A percentile compares a stretch with the other conserved stretches of the same genome.
phyloP scores from a whole-genome alignment of 2,888 invertebrate genomes.

The Yponomeuta evonymella region DNA sequence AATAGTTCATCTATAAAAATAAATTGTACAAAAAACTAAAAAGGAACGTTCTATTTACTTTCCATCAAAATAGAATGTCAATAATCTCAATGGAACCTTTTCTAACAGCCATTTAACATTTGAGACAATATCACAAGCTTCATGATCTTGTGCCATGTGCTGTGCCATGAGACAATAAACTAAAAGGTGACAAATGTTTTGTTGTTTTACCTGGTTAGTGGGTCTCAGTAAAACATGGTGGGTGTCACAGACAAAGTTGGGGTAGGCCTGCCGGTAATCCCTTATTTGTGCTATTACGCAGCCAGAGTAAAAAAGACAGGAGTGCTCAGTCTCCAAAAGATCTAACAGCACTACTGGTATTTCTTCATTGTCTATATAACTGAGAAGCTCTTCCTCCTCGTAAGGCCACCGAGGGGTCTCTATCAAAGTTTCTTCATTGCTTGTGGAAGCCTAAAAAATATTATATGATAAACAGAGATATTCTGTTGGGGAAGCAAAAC shows the following conservation, averaged over 20 bases:
- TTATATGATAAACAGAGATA: neutral
- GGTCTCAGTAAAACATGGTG: slow-evolving; percentile 92
- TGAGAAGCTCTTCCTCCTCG: slow-evolving; percentile 90
- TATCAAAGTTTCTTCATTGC: slow-evolving; percentile 79
- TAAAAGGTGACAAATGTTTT: too few relatives aligned
- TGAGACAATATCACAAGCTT: too few relatives aligned
- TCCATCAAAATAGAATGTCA: too few relatives aligned
- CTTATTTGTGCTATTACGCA: slow-evolving; percentile 94
- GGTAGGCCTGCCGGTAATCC: slow-evolving; percentile 90
- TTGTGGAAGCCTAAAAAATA: slow-evolving; percentile 37
- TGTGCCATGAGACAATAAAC: too few relatives aligned
- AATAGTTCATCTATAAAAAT: too few relatives aligned
- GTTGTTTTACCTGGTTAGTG: slow-evolving; percentile 82
- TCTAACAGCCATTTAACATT: too few relatives aligned
- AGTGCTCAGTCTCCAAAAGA: slow-evolving; percentile 87
- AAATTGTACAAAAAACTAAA: too few relatives aligned
- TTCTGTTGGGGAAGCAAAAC: too few relatives aligned
- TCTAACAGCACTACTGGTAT: slow-evolving; percentile 91
- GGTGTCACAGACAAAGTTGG: slow-evolving; percentile 85
- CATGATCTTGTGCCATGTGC: too few relatives aligned
- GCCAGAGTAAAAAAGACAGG: slow-evolving; percentile 92
- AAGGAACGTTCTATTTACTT: too few relatives aligned
- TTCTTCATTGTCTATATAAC: slow-evolving; percentile 93
- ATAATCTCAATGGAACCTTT: too few relatives aligned
- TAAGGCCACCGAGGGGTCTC: slow-evolving; percentile 91